phyloP scores from a whole-genome alignment of 2,888 invertebrate species.

The Bellardia bayeri region DNA sequence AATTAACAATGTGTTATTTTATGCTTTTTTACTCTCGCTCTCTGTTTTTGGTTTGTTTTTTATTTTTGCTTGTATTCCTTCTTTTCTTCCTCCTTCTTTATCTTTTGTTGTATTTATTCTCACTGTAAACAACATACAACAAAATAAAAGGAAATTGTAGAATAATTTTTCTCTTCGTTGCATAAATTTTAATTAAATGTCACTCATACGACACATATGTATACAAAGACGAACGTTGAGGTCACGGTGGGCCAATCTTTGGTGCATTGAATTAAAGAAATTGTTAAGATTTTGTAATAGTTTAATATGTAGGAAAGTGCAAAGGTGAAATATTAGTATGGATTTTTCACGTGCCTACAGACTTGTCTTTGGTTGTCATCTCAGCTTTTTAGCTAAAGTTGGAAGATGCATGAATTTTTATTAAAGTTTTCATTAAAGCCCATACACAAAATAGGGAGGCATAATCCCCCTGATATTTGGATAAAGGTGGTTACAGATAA shows the following conservation, averaged over 20 bases:
- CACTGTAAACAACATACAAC: conserved; percentile 37
- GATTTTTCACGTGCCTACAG: background rate
- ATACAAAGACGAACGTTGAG: conserved; percentile 29
- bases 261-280: background rate
- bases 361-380: too few relatives aligned
- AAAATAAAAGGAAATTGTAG: conserved; percentile 60
- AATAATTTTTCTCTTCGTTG: conserved; percentile 76
- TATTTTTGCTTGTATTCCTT: background rate
- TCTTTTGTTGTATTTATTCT: conserved; percentile 48
- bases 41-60: conserved; percentile 18
- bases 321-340: too few relatives aligned
- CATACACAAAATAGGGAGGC: too few relatives aligned
- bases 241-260: background rate
- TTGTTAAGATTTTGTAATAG: background rate
- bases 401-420: too few relatives aligned
- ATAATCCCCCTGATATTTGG: too few relatives aligned
- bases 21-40: conserved; percentile 27
- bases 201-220: conserved; percentile 81
- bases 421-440: too few relatives aligned
- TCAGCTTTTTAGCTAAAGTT: too few relatives aligned
- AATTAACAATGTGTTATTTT: conserved; percentile 60
- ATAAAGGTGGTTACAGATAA: too few relatives aligned
- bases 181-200: conserved; percentile 83
- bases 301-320: background rate
- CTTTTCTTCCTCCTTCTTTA: conserved; percentile 26